Evolutionary conservation across 1,140 invertebrate species (phyloP), one percentile per base, ranked within the genome.

Genomic region (Nomia melanderi): DNA sequence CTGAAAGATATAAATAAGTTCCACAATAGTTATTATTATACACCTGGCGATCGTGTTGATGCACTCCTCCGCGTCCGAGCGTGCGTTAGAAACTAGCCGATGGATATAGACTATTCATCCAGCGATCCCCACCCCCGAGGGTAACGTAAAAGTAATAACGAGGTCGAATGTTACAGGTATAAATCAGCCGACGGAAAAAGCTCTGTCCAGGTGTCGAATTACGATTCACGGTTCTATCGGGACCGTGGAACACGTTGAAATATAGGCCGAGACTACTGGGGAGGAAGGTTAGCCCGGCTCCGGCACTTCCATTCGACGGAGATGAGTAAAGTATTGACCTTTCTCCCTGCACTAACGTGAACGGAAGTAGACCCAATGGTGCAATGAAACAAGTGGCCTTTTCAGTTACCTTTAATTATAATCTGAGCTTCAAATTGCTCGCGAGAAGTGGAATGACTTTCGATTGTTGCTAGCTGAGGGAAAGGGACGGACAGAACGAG

Each of bases 371-470:
- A 53, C 23, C 56, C 66, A 7, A 9, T 54, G 17, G 47, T 25
- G 4, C 29, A 54, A 75, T 54, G 50, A 53, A 67, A 75, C 77
- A 31, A 78, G 71, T 75, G 44, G 53, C 54, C 54, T 41, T 78
- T 70, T 78, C 54, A 59, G 25, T 31, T 36, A 60, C 77, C 57
- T 75, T 59, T 78, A 75, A 75, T 78, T 75, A 78, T 75, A 74
- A 78, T 66, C 53, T 53, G 7, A 47, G 54, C 25, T 53, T 78
- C 67, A 62, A 78, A 73, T 65, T 57, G 53, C 33, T 64, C 71
- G 60, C 63, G 63, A 64, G 53, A 64, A 78, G 39, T 75, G 53
- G 70, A 74, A 53, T 41, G 60, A 65, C 47, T 78, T 65, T 78
- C 77, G 62, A 78, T 78, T 67, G 77, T 78, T 56, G 41, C 53